These are phyloP conservation scores for Anarhynchus alexandrinus DNA, from an alignment of 2,113 vertebrate species.

Conservation along the genomic window DNA sequence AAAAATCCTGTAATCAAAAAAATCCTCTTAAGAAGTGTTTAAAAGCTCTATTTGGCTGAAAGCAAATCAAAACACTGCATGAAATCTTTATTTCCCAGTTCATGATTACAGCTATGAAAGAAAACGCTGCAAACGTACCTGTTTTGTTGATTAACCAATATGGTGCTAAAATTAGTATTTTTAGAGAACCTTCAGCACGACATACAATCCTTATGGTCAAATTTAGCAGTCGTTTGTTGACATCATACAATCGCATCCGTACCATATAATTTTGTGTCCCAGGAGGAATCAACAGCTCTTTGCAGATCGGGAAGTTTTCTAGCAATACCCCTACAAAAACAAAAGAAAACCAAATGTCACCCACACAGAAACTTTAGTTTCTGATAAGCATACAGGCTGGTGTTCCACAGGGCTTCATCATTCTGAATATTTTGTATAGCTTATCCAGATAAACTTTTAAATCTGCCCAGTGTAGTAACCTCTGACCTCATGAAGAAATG, in stretches of 20 bases:
- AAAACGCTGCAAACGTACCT: constrained; percentile 63
- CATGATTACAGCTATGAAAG: background rate
- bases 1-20: background rate
- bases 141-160: constrained; percentile 98
- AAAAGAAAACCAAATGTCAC: background rate
- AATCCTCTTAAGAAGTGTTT: background rate
- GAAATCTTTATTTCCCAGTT: background rate
- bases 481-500: background rate
- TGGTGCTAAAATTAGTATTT: constrained; percentile 90
- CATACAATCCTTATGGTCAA: constrained; percentile 93
- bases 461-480: background rate
- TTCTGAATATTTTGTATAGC: background rate
- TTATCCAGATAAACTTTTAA: background rate
- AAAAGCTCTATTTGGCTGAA: background rate
- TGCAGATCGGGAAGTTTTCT: constrained; percentile 91
- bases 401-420: background rate
- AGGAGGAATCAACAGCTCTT: constrained; percentile 93
- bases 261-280: constrained; percentile 97
- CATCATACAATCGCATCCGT: constrained; percentile 90
- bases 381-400: background rate
- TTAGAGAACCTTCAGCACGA: constrained; percentile 90
- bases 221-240: constrained; percentile 84
- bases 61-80: background rate
- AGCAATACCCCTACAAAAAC: constrained; percentile 80
- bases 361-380: background rate